Conservation (phyloP, 2,888 invertebrate genomes). For the Erebia epiphron region DNA sequence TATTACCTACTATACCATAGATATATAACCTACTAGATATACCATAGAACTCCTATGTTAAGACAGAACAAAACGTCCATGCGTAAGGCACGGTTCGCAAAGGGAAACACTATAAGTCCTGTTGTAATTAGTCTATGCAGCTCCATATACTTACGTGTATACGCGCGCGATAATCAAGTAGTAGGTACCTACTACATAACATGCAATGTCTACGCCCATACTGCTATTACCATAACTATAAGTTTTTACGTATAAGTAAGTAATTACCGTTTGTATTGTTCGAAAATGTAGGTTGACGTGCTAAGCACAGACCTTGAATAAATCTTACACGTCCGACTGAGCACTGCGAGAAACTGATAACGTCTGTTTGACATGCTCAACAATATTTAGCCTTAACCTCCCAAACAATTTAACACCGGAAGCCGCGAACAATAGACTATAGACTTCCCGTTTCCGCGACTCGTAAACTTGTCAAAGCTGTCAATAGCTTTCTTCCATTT, state of each 20-base stretch:
- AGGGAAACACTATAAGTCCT: no score
- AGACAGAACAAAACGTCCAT: no score
- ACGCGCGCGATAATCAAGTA: background rate
- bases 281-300: constrained; percentile 30
- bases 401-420: constrained; percentile 52
- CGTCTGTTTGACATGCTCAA: constrained; percentile 56
- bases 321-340: constrained; percentile 41
- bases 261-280: constrained; percentile 29
- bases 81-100: no score
- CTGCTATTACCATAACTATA: constrained; percentile 4
- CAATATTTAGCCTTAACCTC: constrained; percentile 29
- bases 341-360: constrained; percentile 35
- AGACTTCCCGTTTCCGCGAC: constrained; percentile 68
- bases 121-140: no score
- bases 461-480: constrained; percentile 56
- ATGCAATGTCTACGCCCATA: constrained; percentile 12
- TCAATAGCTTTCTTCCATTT: constrained; percentile 65
- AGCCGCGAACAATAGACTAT: constrained; percentile 57
- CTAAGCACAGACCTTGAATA: constrained; percentile 35
- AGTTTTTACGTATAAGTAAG: background rate
- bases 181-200: background rate
- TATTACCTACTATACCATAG: no score
- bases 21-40: no score
- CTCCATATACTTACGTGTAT: background rate
- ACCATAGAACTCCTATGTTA: no score